Evolutionary conservation across 2,888 invertebrate genomes (phyloP).

Genomic region (Lepidocyrtoides sp.): DNA sequence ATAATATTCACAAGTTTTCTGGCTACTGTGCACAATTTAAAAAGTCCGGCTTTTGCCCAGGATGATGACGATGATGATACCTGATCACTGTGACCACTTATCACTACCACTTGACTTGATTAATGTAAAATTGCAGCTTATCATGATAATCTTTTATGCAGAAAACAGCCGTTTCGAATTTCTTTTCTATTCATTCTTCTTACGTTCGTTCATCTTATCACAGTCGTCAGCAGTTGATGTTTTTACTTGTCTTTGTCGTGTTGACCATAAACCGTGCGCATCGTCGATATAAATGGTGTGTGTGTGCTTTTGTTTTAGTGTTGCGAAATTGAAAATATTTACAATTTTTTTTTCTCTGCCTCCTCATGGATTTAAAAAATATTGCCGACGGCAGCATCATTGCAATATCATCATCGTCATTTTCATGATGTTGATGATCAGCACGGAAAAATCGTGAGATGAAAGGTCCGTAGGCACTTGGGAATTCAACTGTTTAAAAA

Average conservation of each 20-base stretch:
- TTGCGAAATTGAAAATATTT: background rate
- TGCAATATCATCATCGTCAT: background rate
- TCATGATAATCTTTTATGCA: background rate
- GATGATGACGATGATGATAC: background rate
- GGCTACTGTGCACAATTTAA: background rate
- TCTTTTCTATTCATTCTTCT: background rate
- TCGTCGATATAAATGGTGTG: background rate
- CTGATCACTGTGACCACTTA: background rate
- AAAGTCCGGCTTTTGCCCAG: background rate
- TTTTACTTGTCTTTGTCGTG: background rate
- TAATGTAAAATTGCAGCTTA: background rate
- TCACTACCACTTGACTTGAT: background rate
- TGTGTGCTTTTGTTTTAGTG: background rate
- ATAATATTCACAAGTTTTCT: background rate
- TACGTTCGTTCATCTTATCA: too few species aligned
- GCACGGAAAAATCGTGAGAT: constrained; percentile 23
- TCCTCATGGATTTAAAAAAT: background rate
- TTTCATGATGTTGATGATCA: background rate
- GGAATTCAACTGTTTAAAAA: background rate
- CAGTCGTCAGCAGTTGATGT: too few species aligned
- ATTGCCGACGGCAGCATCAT: background rate
- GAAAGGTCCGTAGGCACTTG: background rate
- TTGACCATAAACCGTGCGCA: background rate
- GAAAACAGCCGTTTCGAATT: constrained; percentile 9
- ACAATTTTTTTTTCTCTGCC: background rate